Evolutionary conservation across 2,888 invertebrate species (phyloP).

Genomic region (Ectropis crepuscularia): DNA sequence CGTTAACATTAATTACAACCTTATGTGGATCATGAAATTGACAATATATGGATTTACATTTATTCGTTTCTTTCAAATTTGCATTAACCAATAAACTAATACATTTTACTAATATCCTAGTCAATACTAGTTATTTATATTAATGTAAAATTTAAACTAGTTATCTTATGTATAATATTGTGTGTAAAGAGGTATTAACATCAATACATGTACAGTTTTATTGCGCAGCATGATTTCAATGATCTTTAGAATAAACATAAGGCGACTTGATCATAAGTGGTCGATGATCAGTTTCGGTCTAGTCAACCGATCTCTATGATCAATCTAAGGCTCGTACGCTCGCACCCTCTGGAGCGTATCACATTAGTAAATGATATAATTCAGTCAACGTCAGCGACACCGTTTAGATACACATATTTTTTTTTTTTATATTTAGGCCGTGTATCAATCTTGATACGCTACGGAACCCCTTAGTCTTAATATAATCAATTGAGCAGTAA

Average conservation of each 20-base stretch:
- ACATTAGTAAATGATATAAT: slow-evolving; percentile 54
- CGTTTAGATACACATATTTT: slow-evolving; percentile 49
- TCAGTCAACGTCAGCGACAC: slow-evolving; percentile 52
- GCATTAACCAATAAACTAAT: slow-evolving; percentile 43
- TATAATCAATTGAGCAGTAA: slow-evolving; percentile 79
- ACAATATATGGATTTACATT: slow-evolving; percentile 42
- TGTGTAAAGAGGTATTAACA: slow-evolving; percentile 44
- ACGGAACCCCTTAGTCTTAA: slow-evolving; percentile 69
- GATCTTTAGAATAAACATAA: slow-evolving; percentile 46
- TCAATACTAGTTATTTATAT: slow-evolving; percentile 42
- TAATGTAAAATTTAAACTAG: slow-evolving; percentile 46
- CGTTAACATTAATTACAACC: slow-evolving; percentile 45
- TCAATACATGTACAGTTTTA: slow-evolving; percentile 39
- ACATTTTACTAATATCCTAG: slow-evolving; percentile 43
- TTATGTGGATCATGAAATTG: slow-evolving; percentile 44
- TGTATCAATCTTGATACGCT: slow-evolving; percentile 67
- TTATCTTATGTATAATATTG: slow-evolving; percentile 43
- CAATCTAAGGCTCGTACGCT: slow-evolving; percentile 40
- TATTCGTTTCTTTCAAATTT: slow-evolving; percentile 42
- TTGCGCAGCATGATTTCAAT: slow-evolving; percentile 43
- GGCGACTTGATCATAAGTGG: slow-evolving; percentile 41
- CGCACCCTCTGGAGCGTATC: slow-evolving; percentile 43
- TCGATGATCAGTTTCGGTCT: slow-evolving; percentile 39
- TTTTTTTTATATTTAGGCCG: slow-evolving; percentile 66
- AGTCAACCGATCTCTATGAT: slow-evolving; percentile 42